Evolutionary conservation across 2,113 vertebrate genomes (phyloP).

Genomic region (Nannobrachium achirus): DNA sequence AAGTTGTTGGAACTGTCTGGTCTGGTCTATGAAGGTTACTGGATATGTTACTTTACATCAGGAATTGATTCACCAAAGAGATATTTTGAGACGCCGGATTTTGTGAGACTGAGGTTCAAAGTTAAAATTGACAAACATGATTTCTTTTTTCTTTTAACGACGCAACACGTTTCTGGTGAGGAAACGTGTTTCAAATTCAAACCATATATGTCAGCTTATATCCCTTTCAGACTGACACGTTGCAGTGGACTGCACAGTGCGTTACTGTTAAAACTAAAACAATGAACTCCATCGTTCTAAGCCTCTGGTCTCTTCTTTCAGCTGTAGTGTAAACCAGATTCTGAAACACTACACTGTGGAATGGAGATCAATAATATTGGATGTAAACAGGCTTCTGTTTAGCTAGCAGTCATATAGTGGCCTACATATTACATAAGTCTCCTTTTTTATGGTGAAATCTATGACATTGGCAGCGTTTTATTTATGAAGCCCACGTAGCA

Average conservation of each 20-base stretch:
- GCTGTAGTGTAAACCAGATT: not conserved
- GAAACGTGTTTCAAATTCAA: constrained; percentile 7
- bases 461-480: constrained; percentile 42
- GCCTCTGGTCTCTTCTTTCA: constrained; percentile 24
- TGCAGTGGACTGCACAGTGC: constrained; percentile 24
- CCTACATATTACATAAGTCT: constrained; percentile 6
- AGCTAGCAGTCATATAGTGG: constrained; percentile 40
- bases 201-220: constrained; percentile 21
- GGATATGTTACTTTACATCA: not conserved
- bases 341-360: not conserved
- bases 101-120: not conserved
- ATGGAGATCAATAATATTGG: not conserved
- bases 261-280: constrained; percentile 23
- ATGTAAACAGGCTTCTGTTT: not conserved
- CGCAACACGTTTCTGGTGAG: not conserved
- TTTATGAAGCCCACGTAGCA: constrained; percentile 47
- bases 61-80: not conserved
- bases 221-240: constrained; percentile 5
- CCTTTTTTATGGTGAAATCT: constrained; percentile 37
- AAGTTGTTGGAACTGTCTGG: constrained; percentile 31
- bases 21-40: constrained; percentile 30
- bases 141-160: not conserved
- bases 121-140: too few species aligned
- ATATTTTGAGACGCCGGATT: not conserved
- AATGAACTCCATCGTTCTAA: constrained; percentile 38